Evolutionary conservation across 2,888 invertebrate genomes (phyloP), one percentile per base, ranked within the genome.

Genomic region (Agrochola litura): DNA sequence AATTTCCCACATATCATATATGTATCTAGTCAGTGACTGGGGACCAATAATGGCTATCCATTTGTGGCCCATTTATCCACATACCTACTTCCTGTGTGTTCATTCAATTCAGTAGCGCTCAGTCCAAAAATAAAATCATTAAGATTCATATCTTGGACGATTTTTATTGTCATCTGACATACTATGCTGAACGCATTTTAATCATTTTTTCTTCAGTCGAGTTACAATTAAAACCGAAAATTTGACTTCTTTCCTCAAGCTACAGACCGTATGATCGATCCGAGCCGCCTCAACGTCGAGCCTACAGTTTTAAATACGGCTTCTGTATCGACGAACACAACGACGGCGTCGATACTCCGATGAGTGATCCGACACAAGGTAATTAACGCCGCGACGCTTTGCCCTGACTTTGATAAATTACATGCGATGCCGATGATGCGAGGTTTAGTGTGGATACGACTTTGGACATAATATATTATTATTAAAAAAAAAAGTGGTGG

Each of bases 321-420:
- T 19, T 61, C 54, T 41, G 61, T 71, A 77, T 76, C 75, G 69
- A 70, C 52, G 25, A 60, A 52, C 60, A 49, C 49, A 65, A 69
- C 60, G 65, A 22, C 14, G 56, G 12, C 67, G n/a, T 72, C 58
- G 71, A 69, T 61, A 80, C 81, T 22, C 65, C 84, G 85, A 81
- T 78, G 88, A 83, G 76, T 82, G 89, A 82, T 86, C 86, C 82
- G 77, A 85, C 83, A 82, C 80, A 84, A 83, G 79, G 87, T 91
- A 92, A 92, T 92, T 92, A 92, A 90, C 89, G 91, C 86, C 61
- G 82, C 88, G 86, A 85, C 85, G 86, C 73, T 81, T 79, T 79
- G 77, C 77, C 68, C 70, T 84, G 92, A 92, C 91, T 90, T 92
- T 92, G 91, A 92, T 92, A 86, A 91, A 92, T 92, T 89, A 88